Evolutionary conservation across 2,113 vertebrate genomes (phyloP).

Genomic region (Heloderma charlesbogerti): DNA sequence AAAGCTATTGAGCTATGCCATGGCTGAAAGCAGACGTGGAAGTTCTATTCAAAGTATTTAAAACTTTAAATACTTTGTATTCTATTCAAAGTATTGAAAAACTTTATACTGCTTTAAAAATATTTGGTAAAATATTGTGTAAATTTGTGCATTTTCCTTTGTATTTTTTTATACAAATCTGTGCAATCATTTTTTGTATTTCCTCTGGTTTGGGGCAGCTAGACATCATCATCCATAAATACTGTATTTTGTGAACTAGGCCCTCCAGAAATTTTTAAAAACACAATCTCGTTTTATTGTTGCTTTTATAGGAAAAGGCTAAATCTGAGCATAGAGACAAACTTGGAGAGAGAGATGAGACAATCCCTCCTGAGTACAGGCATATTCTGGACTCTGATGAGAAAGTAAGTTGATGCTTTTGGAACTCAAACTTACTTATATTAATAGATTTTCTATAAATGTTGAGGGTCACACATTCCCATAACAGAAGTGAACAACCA

Average conservation of each 20-base stretch:
- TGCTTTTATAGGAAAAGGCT: slow-evolving; percentile 74
- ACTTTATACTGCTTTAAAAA: too few species aligned
- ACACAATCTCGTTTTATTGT: not conserved
- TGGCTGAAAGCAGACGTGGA: not conserved
- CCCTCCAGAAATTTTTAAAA: not conserved
- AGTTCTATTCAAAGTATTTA: not conserved
- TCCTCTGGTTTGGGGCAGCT: not conserved
- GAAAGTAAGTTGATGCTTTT: slow-evolving; percentile 64
- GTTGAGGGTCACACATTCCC: not conserved
- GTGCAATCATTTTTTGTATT: not conserved
- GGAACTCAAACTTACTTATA: not conserved
- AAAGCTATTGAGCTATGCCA: not conserved
- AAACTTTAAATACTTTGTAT: too few species aligned
- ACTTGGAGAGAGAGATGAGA: slow-evolving; percentile 81
- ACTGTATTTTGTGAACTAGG: not conserved
- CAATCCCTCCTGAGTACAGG: slow-evolving; percentile 77
- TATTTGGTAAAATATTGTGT: too few species aligned
- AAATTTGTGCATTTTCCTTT: too few species aligned
- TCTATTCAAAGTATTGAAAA: not conserved
- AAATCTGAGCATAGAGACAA: slow-evolving; percentile 77
- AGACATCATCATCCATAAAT: not conserved
- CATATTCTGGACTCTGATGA: slow-evolving; percentile 74
- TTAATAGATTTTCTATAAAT: not conserved
- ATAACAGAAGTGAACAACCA: not conserved
- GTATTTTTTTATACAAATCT: not conserved